Evolutionary conservation across 2,888 invertebrate genomes (phyloP), one percentile per base, ranked within the genome.

Genomic region (Dryadula phaetusa): DNA sequence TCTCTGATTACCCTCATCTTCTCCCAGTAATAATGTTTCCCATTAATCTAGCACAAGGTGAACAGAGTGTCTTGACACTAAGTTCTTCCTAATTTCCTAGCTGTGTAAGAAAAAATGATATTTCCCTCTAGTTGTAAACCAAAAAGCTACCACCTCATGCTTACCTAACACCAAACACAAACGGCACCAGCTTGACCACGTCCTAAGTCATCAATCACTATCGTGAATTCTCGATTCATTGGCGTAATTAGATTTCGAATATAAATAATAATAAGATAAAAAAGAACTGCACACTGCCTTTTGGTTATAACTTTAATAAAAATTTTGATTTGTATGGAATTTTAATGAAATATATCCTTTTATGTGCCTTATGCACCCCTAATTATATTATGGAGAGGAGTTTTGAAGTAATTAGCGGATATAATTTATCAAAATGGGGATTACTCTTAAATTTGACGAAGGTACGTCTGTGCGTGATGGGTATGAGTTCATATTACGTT

Each of bases 121-220:
- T 34, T 5, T 7, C 32, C 4, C 32, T 34, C 8, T 34, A 7
- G 4, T 34, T 8, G n/a, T 34, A 4, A 34, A 34, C 32, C 32
- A 34, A 34, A 34, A 34, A 34, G 1, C 32, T 28, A 7, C 32
- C 5, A 34, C 40, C 0, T 4, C 5, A n/a, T 34, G 46, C 10
- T 7, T 25, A n/a, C 22, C 49, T 25, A 49, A 49, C 16, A 28
- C 49, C 49, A n/a, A 52, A 28, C n/a, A 28, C 28, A 34, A 14
- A 14, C 18, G 32, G 47, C 18, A 46, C 20, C 66, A 42, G 42
- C 76, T 69, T 79, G 76, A 46, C 68, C 77, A 16, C 66, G 22
- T 18, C 77, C 53, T 76, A 64, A 72, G 72, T 82, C 86, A 85
- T 85, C 82, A 85, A 86, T 86, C 86, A 85, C 72, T 78, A 82